Conservation (phyloP, 2,113 vertebrate species). For the Bothrops jararaca region DNA sequence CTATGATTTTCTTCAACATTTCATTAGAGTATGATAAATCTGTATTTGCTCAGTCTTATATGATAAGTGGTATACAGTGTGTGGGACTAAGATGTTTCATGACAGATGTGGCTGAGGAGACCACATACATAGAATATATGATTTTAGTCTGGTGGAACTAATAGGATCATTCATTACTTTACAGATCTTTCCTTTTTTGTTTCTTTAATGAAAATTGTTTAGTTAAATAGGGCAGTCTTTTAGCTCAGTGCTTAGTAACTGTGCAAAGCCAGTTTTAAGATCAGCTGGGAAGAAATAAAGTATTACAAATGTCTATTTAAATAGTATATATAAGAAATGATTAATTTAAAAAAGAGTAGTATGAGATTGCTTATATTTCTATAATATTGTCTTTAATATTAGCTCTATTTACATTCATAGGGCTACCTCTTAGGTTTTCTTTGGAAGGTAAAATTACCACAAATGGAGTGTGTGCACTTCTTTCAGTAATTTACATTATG, state of each 20-base stretch:
- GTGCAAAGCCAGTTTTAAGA: constrained; percentile 74
- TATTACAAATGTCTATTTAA: constrained; percentile 30
- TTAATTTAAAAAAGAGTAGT: not conserved
- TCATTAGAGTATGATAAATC: constrained; percentile 45
- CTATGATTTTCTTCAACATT: constrained; percentile 21
- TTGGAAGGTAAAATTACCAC: not conserved
- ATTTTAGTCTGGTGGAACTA: constrained; percentile 88
- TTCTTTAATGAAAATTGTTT: constrained; percentile 73
- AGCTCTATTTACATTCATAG: not conserved
- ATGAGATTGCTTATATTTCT: constrained; percentile 9
- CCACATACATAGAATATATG: constrained; percentile 85
- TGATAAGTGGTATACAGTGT: constrained; percentile 65
- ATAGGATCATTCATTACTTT: constrained; percentile 84
- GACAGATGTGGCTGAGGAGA: constrained; percentile 84
- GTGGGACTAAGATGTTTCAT: constrained; percentile 70
- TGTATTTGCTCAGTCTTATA: constrained; percentile 62
- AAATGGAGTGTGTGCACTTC: not conserved
- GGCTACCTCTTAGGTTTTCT: not conserved
- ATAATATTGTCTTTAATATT: constrained; percentile 7
- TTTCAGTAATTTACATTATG: not conserved
- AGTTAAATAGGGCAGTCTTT: constrained; percentile 71
- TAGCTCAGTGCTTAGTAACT: constrained; percentile 61
- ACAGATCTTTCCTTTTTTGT: constrained; percentile 74
- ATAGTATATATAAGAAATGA: constrained; percentile 18
- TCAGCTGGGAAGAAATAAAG: constrained; percentile 62